A percentile compares a stretch with the other conserved stretches of the same genome.
phyloP scores from a whole-genome alignment of 53 echinoderm and acorn worm genomes.

The Crossaster papposus region DNA sequence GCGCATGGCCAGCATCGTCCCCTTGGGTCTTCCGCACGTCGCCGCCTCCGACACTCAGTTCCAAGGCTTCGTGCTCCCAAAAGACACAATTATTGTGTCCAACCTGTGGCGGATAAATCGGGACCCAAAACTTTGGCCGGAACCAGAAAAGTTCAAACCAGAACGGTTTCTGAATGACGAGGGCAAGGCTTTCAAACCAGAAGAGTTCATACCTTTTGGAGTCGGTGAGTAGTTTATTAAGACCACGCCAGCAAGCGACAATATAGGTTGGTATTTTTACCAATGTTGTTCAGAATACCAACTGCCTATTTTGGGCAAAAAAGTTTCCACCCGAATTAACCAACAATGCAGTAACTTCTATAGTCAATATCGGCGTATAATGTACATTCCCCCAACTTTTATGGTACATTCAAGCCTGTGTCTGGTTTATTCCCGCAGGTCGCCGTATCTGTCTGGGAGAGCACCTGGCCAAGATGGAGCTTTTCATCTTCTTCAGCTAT shows the following conservation, averaged over 20 bases:
- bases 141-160: slow-evolving; percentile 52
- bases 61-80: slow-evolving; percentile 41
- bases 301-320: too few species aligned
- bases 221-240: neutral
- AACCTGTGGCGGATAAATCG: slow-evolving; percentile 52
- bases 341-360: too few species aligned
- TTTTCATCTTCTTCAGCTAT: slow-evolving; percentile 44
- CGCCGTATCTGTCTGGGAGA: slow-evolving; percentile 51
- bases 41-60: slow-evolving; percentile 21
- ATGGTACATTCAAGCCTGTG: neutral
- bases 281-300: too few species aligned
- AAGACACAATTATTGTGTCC: slow-evolving; percentile 47
- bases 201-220: slow-evolving; percentile 58
- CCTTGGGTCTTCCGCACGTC: slow-evolving; percentile 45
- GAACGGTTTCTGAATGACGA: slow-evolving; percentile 63
- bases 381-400: too few species aligned
- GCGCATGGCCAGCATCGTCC: slow-evolving; percentile 17
- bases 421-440: neutral
- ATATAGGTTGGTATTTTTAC: too few species aligned
- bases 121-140: slow-evolving; percentile 49
- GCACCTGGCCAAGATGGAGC: slow-evolving; percentile 53
- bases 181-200: slow-evolving; percentile 31
- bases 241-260: neutral
- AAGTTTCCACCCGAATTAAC: too few species aligned
- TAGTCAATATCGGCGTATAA: too few species aligned